A percentile compares a stretch with the other conserved stretches of the same genome.
These are phyloP conservation scores for Micromesistius poutassou DNA, from an alignment of 2,797 vertebrate genomes.

Conservation along the genomic window DNA sequence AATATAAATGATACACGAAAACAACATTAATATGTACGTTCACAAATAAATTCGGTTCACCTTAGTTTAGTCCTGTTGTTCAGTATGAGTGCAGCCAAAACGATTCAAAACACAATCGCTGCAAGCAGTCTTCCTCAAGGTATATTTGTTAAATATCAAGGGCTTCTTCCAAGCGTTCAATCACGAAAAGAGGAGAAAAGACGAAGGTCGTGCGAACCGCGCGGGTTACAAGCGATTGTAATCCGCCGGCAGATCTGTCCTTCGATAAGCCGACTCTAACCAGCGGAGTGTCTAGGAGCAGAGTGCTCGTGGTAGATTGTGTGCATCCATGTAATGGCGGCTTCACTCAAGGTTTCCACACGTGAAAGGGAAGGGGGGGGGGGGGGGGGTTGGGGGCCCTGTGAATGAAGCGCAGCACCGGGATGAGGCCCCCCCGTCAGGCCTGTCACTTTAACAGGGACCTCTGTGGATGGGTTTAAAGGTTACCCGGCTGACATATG, in stretches of 20 bases:
- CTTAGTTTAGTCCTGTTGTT: neutral
- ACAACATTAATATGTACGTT: neutral
- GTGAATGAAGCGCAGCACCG: neutral
- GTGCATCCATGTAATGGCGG: neutral
- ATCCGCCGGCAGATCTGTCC: neutral
- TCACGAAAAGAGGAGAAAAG: neutral
- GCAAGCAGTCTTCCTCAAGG: neutral
- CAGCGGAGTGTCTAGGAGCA: neutral
- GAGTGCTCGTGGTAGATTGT: neutral
- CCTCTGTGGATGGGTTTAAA: constrained; percentile 66
- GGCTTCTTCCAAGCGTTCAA: neutral
- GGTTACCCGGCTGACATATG: constrained; percentile 77
- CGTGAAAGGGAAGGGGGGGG: no score
- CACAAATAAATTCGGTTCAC: neutral
- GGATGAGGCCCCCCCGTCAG: constrained; percentile 41
- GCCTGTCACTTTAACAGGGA: constrained; percentile 58
- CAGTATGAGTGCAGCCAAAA: neutral
- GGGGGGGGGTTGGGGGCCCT: no score
- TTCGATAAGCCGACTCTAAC: neutral
- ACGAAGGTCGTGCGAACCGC: neutral
- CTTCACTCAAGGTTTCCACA: neutral
- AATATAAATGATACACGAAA: neutral
- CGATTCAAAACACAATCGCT: neutral
- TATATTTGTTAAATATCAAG: neutral
- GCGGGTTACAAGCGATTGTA: neutral